Evolutionary conservation across 2,888 invertebrate species (phyloP).

Genomic region (Furcula furcula): DNA sequence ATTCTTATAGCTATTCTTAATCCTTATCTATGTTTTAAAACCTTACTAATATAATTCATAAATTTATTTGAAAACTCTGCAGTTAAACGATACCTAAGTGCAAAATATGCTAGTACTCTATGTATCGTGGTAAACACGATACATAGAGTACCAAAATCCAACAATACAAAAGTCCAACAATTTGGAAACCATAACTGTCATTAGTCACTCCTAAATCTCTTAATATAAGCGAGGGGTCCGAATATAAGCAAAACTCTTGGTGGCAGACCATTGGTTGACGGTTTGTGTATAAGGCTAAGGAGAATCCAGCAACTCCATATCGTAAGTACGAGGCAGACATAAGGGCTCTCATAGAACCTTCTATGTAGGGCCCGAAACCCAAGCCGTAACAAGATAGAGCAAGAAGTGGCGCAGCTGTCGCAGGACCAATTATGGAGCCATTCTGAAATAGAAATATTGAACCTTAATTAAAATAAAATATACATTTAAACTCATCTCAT

Average conservation of each 20-base stretch:
- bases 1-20: too few relatives aligned
- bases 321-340: conserved; percentile 85
- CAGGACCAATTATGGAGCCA: conserved; percentile 83
- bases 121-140: conserved; percentile 81
- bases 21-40: conserved; percentile 77
- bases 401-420: conserved; percentile 78
- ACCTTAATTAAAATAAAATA: too few relatives aligned
- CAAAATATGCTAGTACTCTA: conserved; percentile 76
- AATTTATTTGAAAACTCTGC: conserved; percentile 80
- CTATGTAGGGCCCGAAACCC: conserved; percentile 81
- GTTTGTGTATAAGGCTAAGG: conserved; percentile 81
- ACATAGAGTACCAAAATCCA: too few relatives aligned
- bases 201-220: conserved; percentile 84
- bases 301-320: conserved; percentile 85
- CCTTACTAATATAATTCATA: conserved; percentile 77
- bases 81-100: conserved; percentile 81
- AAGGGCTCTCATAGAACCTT: conserved; percentile 74
- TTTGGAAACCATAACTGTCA: conserved; percentile 76
- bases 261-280: conserved; percentile 83
- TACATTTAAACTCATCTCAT: too few relatives aligned
- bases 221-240: conserved; percentile 82
- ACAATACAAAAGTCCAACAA: conserved; percentile 79
- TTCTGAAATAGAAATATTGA: conserved; percentile 77
- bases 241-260: conserved; percentile 78
- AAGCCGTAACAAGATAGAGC: conserved; percentile 83